Conservation (phyloP, 2,888 invertebrate species). For the Caenorhabditis zanzibari region DNA sequence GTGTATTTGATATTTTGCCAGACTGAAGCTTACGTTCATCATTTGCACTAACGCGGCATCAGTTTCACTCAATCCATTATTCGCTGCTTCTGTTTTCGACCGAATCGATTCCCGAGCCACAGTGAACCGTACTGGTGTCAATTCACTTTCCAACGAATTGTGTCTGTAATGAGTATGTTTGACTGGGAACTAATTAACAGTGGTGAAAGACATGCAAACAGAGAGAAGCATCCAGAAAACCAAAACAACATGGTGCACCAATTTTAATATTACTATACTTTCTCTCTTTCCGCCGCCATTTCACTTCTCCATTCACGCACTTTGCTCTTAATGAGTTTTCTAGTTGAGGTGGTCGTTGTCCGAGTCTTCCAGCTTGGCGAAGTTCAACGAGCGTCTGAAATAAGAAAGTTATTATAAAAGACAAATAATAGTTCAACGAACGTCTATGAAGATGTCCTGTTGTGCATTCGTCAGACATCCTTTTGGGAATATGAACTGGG, state of each 20-base stretch:
- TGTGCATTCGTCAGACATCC: conserved; percentile 55
- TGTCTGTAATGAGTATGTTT: conserved; percentile 27
- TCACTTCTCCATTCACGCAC: conserved; percentile 43
- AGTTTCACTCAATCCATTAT: conserved; percentile 36
- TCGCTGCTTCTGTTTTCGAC: conserved; percentile 5
- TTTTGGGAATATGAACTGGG: conserved; percentile 55
- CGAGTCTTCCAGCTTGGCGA: conserved; percentile 31
- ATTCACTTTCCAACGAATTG: conserved; percentile 15
- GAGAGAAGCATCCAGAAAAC: conserved; percentile 40
- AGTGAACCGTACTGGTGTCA: conserved; percentile 54
- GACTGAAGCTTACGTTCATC: conserved; percentile 54
- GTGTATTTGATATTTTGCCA: not conserved
- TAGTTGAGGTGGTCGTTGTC: conserved; percentile 37
- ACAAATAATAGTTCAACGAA: conserved; percentile 3
- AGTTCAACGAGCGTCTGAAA: conserved; percentile 64
- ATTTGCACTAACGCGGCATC: conserved; percentile 46
- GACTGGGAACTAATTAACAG: not conserved
- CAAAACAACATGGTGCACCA: not conserved
- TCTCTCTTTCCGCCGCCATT: conserved; percentile 38
- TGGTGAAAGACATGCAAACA: conserved; percentile 29
- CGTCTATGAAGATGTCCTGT: conserved; percentile 58
- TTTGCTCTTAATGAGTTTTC: conserved; percentile 55
- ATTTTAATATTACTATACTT: conserved; percentile 36
- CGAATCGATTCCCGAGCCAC: conserved; percentile 42
- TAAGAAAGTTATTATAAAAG: not conserved